Percentiles rank a stretch among this genome's conserved stretches.
phyloP scores from a whole-genome alignment of 2,797 vertebrate species.

The Phrynocephalus vlangalii region DNA sequence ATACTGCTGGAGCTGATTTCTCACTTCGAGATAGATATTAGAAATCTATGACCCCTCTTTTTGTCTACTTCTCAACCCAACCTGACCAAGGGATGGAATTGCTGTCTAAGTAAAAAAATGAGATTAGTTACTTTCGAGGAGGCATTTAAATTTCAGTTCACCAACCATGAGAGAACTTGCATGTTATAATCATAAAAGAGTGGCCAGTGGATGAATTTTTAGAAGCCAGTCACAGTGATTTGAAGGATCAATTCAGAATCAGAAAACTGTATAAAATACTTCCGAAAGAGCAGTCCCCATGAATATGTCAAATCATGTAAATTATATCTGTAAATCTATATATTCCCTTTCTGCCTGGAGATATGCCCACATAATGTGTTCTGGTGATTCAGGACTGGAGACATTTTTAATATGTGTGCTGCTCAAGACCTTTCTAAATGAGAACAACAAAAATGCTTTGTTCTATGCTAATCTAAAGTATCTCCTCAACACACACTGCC shows the following conservation, averaged over 20 bases:
- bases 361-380: conserved; percentile 8
- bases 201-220: background rate
- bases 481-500: background rate
- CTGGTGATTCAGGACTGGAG: background rate
- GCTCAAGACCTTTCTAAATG: conserved; percentile 33
- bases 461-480: background rate
- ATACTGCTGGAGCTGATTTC: background rate
- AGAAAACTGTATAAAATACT: background rate
- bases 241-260: background rate
- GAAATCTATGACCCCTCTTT: background rate
- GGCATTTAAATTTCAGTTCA: background rate
- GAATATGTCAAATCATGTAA: conserved; percentile 20
- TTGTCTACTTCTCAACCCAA: background rate
- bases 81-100: background rate
- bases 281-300: conserved; percentile 6
- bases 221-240: background rate
- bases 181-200: background rate
- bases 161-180: background rate
- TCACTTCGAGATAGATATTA: background rate
- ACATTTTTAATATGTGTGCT: conserved; percentile 13
- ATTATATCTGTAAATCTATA: background rate
- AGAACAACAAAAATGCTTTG: background rate
- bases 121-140: background rate
- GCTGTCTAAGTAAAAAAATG: background rate
- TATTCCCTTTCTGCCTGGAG: conserved; percentile 1